Evolutionary conservation across 1,140 invertebrate species (phyloP).

Genomic region (Drosophila grimshawi): DNA sequence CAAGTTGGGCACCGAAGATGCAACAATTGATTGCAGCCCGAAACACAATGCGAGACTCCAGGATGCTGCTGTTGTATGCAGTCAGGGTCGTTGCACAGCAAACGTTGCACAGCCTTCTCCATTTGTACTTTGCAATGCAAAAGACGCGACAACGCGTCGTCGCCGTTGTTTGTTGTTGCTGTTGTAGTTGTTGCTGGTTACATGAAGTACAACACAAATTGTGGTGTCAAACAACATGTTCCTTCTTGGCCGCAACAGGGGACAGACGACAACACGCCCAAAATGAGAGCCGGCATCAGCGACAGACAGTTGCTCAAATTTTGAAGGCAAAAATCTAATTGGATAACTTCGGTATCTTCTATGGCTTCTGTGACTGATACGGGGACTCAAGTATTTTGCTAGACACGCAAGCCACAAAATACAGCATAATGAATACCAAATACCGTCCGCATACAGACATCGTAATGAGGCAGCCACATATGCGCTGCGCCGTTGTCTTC

Average conservation of each 20-base stretch:
- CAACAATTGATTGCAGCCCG: constrained; percentile 66
- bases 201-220: constrained; percentile 81
- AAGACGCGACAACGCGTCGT: constrained; percentile 57
- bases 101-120: constrained; percentile 54
- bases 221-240: constrained; percentile 82
- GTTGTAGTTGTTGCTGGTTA: constrained; percentile 44
- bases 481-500: not conserved
- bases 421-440: not conserved
- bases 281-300: no score
- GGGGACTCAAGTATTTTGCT: not conserved
- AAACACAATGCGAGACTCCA: constrained; percentile 48
- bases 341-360: not conserved
- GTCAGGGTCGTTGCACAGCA: constrained; percentile 64
- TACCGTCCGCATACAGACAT: not conserved
- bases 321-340: constrained; percentile 5
- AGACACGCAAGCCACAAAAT: not conserved
- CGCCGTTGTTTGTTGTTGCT: constrained; percentile 5
- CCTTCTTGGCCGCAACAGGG: constrained; percentile 29
- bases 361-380: not conserved
- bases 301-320: constrained; percentile 29
- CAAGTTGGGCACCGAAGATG: constrained; percentile 57
- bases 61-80: constrained; percentile 15
- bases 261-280: constrained; percentile 3
- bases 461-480: constrained; percentile 2
- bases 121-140: constrained; percentile 80